phyloP scores from a whole-genome alignment of 2,113 vertebrate species.

The Geothlypis trichas region DNA sequence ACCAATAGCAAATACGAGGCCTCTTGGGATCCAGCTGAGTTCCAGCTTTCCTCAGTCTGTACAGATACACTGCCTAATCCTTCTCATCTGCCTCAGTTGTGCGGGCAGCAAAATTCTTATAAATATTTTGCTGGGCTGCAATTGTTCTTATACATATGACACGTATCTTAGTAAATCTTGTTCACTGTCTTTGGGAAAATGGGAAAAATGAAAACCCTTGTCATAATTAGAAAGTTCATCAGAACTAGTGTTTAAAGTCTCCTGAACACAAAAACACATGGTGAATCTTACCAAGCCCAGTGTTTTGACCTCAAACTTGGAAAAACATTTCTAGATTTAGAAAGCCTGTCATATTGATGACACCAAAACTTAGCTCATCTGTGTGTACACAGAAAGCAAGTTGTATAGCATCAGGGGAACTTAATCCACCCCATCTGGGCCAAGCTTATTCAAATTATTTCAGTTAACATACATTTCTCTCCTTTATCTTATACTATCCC shows the following conservation, averaged over 20 bases:
- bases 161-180: neutral
- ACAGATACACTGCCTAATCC: neutral
- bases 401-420: neutral
- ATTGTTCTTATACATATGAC: neutral
- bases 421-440: neutral
- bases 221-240: neutral
- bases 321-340: neutral
- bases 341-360: neutral
- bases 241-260: neutral
- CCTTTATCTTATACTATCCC: neutral
- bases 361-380: neutral
- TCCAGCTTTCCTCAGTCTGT: neutral
- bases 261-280: neutral
- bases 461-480: neutral
- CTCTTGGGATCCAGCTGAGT: neutral
- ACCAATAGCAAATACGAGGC: neutral
- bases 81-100: neutral
- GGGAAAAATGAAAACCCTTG: neutral
- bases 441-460: neutral
- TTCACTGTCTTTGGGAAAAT: neutral
- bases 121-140: neutral
- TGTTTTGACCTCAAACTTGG: neutral
- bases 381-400: neutral
- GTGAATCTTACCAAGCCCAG: neutral
- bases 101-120: neutral